Evolutionary conservation across 2,797 vertebrate species (phyloP).

Genomic region (Bradypodion ventrale): DNA sequence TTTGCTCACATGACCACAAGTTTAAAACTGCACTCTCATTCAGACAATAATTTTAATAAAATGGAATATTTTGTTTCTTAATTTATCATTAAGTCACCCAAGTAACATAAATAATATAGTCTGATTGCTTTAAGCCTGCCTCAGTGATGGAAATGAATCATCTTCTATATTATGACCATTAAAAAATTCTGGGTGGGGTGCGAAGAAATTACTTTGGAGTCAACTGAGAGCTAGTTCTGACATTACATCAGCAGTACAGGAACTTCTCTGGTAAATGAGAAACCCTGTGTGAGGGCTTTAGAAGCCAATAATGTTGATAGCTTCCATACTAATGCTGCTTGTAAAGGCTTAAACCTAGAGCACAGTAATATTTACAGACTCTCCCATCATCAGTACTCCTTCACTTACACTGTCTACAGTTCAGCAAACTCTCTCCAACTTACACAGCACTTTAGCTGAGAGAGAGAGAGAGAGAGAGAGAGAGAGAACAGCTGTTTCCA

Average conservation of each 20-base stretch:
- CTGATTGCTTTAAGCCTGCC: constrained; percentile 41
- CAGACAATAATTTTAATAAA: constrained; percentile 13
- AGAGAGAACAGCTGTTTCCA: neutral
- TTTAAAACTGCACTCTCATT: constrained; percentile 33
- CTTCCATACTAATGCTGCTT: neutral
- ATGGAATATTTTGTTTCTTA: constrained; percentile 34
- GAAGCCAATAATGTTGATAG: neutral
- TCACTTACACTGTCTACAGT: neutral
- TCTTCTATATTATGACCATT: neutral
- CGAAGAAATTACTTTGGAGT: neutral
- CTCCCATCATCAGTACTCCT: neutral
- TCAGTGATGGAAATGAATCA: constrained; percentile 31
- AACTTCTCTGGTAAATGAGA: neutral
- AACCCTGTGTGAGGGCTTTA: neutral
- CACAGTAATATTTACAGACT: neutral
- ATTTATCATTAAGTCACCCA: constrained; percentile 26
- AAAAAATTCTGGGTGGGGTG: neutral
- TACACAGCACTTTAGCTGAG: neutral
- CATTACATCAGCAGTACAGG: neutral
- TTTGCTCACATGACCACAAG: neutral
- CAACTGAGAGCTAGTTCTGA: neutral
- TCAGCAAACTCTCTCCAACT: neutral
- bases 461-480: neutral
- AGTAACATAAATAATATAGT: constrained; percentile 41
- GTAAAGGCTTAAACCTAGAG: neutral